Evolutionary conservation across 2,888 invertebrate species (phyloP).

Genomic region (Brenthis hecate): DNA sequence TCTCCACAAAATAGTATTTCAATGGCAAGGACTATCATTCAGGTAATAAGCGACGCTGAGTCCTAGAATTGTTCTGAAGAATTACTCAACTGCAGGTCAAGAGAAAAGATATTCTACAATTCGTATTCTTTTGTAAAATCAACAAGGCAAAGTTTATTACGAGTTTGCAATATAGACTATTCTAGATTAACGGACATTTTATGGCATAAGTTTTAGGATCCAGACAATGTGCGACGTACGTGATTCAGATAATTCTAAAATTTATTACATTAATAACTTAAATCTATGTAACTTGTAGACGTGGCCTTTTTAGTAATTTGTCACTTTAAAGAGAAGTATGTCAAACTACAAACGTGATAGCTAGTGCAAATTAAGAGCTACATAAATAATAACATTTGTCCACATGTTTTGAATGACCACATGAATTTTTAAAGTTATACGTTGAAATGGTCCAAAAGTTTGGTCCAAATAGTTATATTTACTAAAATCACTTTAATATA

Average conservation of each 20-base stretch:
- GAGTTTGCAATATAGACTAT: constrained; percentile 10
- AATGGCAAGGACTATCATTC: constrained; percentile 22
- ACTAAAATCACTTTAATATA: background rate
- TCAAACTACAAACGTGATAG: too few species aligned
- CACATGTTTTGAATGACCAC: too few species aligned
- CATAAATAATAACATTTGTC: too few species aligned
- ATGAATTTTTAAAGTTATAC: too few species aligned
- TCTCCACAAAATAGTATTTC: constrained; percentile 27
- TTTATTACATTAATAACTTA: constrained; percentile 12
- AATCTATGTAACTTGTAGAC: background rate
- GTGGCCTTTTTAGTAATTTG: too few species aligned
- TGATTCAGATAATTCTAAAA: constrained; percentile 15
- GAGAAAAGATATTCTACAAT: constrained; percentile 1
- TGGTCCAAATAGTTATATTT: background rate
- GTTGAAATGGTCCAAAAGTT: too few species aligned
- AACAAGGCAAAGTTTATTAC: constrained; percentile 11
- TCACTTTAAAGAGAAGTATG: too few species aligned
- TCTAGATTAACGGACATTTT: constrained; percentile 16
- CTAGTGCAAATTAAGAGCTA: too few species aligned
- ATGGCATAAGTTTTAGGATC: constrained; percentile 13
- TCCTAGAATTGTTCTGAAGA: constrained; percentile 20
- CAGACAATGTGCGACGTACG: constrained; percentile 14
- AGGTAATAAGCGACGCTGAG: constrained; percentile 19
- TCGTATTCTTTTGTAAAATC: constrained; percentile 9
- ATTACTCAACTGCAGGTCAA: constrained; percentile 14